These are phyloP conservation scores for Hylaeus volcanicus DNA, from an alignment of 1,140 invertebrate genomes.

Conservation along the genomic window DNA sequence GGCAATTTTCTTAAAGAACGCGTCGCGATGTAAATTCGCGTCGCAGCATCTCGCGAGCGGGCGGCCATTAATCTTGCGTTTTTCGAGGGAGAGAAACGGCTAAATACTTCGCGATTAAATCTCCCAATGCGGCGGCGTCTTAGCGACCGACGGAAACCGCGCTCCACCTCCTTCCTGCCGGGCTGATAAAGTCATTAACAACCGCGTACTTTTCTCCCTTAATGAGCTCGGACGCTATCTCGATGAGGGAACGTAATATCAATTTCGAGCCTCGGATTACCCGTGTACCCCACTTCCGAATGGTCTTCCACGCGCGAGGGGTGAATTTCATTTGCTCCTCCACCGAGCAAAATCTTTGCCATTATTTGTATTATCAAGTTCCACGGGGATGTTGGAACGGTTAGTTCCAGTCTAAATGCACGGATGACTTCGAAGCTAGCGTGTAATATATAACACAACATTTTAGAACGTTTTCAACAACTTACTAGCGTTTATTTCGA, in stretches of 20 bases:
- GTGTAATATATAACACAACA: too few relatives aligned
- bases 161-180: neutral
- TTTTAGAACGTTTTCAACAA: too few relatives aligned
- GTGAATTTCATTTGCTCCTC: neutral
- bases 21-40: conserved; percentile 46
- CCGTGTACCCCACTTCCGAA: conserved; percentile 1
- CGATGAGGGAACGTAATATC: conserved; percentile 27
- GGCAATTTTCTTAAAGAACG: conserved; percentile 52
- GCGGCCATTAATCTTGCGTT: conserved; percentile 38
- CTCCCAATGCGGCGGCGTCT: conserved; percentile 56
- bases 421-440: too few relatives aligned
- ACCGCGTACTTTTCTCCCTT: conserved; percentile 58
- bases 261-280: conserved; percentile 37
- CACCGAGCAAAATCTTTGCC: neutral
- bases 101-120: conserved; percentile 61
- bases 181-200: conserved; percentile 63
- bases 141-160: conserved; percentile 50
- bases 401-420: too few relatives aligned
- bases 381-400: neutral
- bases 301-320: neutral
- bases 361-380: conserved; percentile 7
- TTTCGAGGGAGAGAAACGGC: conserved; percentile 29
- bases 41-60: conserved; percentile 21
- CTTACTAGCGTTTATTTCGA: too few relatives aligned
- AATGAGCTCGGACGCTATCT: conserved; percentile 52